Conservation (phyloP, 2,797 vertebrate genomes). For the Mycteria americana region DNA sequence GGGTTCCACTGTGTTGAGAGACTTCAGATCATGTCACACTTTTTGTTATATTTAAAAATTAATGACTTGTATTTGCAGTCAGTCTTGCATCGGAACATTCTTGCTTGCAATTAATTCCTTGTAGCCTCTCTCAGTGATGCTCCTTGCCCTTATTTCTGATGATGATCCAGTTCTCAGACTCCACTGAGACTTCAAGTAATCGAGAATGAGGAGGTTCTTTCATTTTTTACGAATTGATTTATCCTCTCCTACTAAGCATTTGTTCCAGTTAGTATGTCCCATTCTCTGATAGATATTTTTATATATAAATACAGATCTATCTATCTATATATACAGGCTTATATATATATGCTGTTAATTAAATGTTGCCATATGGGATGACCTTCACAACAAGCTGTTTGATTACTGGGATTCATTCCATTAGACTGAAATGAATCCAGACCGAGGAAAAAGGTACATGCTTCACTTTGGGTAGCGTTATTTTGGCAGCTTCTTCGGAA, state of each 20-base stretch:
- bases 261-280: background rate
- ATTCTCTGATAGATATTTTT: background rate
- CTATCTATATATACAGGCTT: background rate
- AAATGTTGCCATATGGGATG: background rate
- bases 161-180: background rate
- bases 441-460: background rate
- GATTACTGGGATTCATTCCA: slow-evolving; percentile 12
- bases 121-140: background rate
- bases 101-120: slow-evolving; percentile 22
- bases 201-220: background rate
- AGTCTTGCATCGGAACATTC: background rate
- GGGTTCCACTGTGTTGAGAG: background rate
- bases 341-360: background rate
- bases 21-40: background rate
- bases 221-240: background rate
- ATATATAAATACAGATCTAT: background rate
- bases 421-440: background rate
- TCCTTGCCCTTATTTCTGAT: background rate
- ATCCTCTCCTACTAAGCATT: background rate
- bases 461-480: background rate
- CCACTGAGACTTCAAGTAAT: background rate
- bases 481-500: slow-evolving; percentile 21
- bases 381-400: slow-evolving; percentile 44
- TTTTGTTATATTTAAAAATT: slow-evolving; percentile 36
- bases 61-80: slow-evolving; percentile 34